A percentile compares a stretch with the other conserved stretches of the same genome.
Conservation (phyloP, 2,797 vertebrate species). For the Sebastes elongatus region DNA sequence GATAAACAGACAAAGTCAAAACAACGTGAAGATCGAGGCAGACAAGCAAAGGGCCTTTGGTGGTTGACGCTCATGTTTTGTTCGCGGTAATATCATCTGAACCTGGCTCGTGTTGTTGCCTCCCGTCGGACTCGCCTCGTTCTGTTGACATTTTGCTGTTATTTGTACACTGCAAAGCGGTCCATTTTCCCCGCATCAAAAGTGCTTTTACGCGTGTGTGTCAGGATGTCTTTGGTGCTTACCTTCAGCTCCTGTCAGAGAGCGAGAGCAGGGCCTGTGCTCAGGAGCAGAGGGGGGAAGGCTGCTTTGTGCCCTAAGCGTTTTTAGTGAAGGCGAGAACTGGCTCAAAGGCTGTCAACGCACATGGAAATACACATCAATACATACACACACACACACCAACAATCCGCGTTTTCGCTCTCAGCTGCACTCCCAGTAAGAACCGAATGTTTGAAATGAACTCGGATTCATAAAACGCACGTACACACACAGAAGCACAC, state of each 20-base stretch:
- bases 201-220: conserved; percentile 80
- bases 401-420: conserved; percentile 63
- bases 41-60: conserved; percentile 74
- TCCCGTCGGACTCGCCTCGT: conserved; percentile 80
- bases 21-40: conserved; percentile 57
- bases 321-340: conserved; percentile 82
- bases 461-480: conserved; percentile 50
- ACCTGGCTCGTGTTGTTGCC: conserved; percentile 81
- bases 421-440: conserved; percentile 74
- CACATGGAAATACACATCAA: conserved; percentile 76
- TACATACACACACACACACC: conserved; percentile 42
- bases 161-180: conserved; percentile 85
- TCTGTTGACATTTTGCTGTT: conserved; percentile 84
- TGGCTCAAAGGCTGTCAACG: conserved; percentile 86
- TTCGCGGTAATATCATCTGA: conserved; percentile 83
- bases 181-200: conserved; percentile 85
- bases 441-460: conserved; percentile 75
- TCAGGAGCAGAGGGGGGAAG: conserved; percentile 75
- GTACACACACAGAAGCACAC: conserved; percentile 31
- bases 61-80: conserved; percentile 77
- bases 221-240: conserved; percentile 87
- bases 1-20: conserved; percentile 63
- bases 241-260: conserved; percentile 85
- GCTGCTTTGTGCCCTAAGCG: conserved; percentile 84
- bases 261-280: conserved; percentile 73